Base-by-base conservation (phyloP, 2,113 vertebrate genomes). In the Prunella fulvescens region DNA sequence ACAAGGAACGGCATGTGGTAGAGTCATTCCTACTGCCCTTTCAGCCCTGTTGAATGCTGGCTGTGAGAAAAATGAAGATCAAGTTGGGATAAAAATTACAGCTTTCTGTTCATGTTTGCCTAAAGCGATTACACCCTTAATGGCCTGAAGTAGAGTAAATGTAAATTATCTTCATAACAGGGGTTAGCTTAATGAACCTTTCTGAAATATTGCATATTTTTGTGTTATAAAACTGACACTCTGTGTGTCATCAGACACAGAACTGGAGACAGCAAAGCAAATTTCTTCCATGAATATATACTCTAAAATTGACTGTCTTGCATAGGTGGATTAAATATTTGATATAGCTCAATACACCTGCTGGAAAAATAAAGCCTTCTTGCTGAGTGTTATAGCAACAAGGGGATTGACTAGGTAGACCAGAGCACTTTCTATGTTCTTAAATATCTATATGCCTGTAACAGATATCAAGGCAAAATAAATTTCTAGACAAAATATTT, bases 161-260 rank as follows among this genome's bases (percentile, higher is more conserved):
- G 78, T 84, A 96, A 96, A 95, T 93, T 92, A 58, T 62, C 37
- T 79, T 85, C 47, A 22, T 91, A 88, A 73, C 24, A 48, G 64
- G 93, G 17, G 62, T 93, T 93, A 79, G 53, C 53, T 95, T 96
- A 96, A 96, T 91, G 84, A 95, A 90, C 35, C 53, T 92, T 92
- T 95, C 80, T 79, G 60, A 96, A 88, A 50, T 76, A 78, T 73
- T 95, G 77, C 66, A 57, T 89, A 81, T 91, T 85, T 95, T 95
- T 91, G 33, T 89, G 65, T 86, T 93, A 86, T 26, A 73, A 93
- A 91, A 51, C 53, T 86, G 61, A 57, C 67, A 84, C 25, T 58
- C 37, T 70, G 13, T 83, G n/a, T 93, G 65, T 91, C 90, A 94
- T 93, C 90, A 93, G 53, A 90, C 20, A 40, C 44, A 72, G 92